These are phyloP conservation scores for Netelia virgata DNA, from an alignment of 2,888 invertebrate genomes.

Conservation along the genomic window DNA sequence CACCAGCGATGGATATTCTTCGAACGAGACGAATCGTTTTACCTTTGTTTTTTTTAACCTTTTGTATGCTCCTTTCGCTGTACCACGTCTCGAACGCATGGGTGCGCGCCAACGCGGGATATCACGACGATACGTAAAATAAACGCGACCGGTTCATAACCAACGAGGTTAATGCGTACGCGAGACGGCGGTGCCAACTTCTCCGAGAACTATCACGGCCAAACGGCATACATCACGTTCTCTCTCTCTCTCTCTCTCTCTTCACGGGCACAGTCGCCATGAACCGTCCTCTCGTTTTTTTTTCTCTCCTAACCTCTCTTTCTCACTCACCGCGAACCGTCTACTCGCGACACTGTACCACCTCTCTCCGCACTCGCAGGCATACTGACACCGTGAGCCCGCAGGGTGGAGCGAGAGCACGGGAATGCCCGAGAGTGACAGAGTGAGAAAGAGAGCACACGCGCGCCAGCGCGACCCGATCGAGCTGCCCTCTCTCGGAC, in stretches of 20 bases:
- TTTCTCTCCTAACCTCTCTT: slow-evolving; percentile 29
- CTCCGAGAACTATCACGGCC: slow-evolving; percentile 49
- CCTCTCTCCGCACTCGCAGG: slow-evolving; percentile 47
- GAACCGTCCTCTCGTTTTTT: slow-evolving; percentile 44
- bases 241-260: slow-evolving; percentile 75
- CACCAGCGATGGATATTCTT: slow-evolving; percentile 30
- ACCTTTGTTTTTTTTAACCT: too few relatives aligned
- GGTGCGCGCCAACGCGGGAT: too few relatives aligned
- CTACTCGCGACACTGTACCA: slow-evolving; percentile 32
- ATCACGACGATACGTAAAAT: too few relatives aligned
- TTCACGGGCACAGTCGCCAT: slow-evolving; percentile 66
- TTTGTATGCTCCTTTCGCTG: too few relatives aligned
- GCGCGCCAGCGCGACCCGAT: slow-evolving; percentile 22
- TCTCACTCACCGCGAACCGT: slow-evolving; percentile 27
- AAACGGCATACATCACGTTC: slow-evolving; percentile 68
- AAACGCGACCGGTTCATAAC: not conserved
- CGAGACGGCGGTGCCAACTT: slow-evolving; percentile 36
- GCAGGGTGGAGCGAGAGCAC: slow-evolving; percentile 36
- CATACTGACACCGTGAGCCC: slow-evolving; percentile 70
- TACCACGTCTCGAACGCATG: too few relatives aligned
- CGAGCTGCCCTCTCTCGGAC: slow-evolving; percentile 67
- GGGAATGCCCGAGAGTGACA: not conserved
- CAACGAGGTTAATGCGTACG: not conserved
- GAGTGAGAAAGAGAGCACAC: slow-evolving; percentile 43
- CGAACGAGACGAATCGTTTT: not conserved